A percentile compares a stretch with the other conserved stretches of the same genome.
Evolutionary conservation across 37 sponge, comb jelly and placozoan species (phyloP).

Genomic region (Spongia lamella): DNA sequence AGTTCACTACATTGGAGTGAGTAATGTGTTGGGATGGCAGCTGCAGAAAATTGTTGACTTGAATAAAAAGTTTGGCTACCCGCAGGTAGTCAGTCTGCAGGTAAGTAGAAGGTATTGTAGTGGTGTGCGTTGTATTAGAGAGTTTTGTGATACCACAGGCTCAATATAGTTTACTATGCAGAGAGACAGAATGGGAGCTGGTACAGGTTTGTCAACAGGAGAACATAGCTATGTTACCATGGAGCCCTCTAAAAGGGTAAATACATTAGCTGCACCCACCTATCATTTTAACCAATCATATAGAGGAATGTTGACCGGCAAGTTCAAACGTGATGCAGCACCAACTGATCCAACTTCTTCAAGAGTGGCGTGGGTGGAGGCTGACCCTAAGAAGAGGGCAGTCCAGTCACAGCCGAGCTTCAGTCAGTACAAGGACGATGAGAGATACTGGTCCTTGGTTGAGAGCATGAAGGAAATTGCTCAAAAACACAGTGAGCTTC

Average conservation of each 20-base stretch:
- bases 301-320: slow-evolving; percentile 82
- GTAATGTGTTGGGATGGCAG: slow-evolving; percentile 95
- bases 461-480: slow-evolving; percentile 66
- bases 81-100: slow-evolving; percentile 70
- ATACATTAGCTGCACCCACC: neutral
- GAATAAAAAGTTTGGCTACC: slow-evolving; percentile 30
- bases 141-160: slow-evolving; percentile 38
- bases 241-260: slow-evolving; percentile 93
- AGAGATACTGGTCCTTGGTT: slow-evolving; percentile 65
- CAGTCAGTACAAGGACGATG: slow-evolving; percentile 43
- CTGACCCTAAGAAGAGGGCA: slow-evolving; percentile 29
- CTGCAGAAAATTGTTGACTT: slow-evolving; percentile 83
- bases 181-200: slow-evolving; percentile 90
- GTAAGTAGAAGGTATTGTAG: slow-evolving; percentile 22
- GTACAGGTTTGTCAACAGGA: slow-evolving; percentile 85
- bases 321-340: slow-evolving; percentile 51
- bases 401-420: slow-evolving; percentile 72
- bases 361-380: slow-evolving; percentile 80
- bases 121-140: neutral
- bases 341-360: slow-evolving; percentile 46
- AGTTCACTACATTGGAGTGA: slow-evolving; percentile 85
- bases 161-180: slow-evolving; percentile 89
- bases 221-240: slow-evolving; percentile 83
- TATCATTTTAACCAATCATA: neutral
- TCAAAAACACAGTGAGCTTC: slow-evolving; percentile 22